Conservation (phyloP, 1,140 invertebrate species). For the Bombus affinis region DNA sequence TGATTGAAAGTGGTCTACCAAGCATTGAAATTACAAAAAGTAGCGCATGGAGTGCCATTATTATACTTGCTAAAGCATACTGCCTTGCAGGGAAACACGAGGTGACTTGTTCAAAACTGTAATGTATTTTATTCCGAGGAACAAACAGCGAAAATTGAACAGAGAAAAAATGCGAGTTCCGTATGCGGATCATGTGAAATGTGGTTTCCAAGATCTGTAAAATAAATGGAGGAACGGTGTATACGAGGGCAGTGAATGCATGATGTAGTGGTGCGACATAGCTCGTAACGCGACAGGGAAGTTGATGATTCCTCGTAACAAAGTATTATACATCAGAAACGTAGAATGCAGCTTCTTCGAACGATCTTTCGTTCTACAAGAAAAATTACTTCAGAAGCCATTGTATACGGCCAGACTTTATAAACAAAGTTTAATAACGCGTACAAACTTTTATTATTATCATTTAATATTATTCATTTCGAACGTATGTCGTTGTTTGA, state of each 20-base stretch:
- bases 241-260: neutral
- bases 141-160: neutral
- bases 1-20: too few species aligned
- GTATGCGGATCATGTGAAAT: neutral
- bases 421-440: neutral
- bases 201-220: neutral
- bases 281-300: conserved; percentile 3
- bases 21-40: too few species aligned
- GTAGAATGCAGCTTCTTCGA: neutral
- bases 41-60: neutral
- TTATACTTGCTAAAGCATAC: neutral
- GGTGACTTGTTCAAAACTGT: neutral
- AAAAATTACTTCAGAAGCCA: neutral
- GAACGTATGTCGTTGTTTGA: neutral
- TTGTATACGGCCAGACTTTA: neutral
- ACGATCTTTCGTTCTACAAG: neutral
- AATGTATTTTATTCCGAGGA: neutral
- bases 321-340: neutral
- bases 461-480: neutral
- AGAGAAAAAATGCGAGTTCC: neutral
- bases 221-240: conserved; percentile 17
- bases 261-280: neutral
- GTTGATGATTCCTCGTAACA: conserved; percentile 13
- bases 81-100: neutral
- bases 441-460: neutral